phyloP scores from a whole-genome alignment of 1,140 invertebrate genomes.

The Solenopsis invicta region DNA sequence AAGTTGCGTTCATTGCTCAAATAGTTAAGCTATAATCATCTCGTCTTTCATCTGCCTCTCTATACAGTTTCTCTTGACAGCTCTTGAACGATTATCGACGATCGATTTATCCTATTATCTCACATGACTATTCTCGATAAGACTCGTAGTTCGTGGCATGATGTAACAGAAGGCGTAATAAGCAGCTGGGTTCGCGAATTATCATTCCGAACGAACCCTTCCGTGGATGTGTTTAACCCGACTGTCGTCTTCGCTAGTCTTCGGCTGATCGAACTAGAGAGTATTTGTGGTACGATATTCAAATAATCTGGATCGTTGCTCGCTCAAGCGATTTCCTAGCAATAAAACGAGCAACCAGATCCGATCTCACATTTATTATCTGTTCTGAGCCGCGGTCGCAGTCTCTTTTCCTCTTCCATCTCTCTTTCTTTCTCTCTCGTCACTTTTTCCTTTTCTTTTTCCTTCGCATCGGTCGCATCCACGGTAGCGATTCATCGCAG shows the following conservation, averaged over 20 bases:
- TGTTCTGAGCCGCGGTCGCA: not conserved
- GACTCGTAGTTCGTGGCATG: not conserved
- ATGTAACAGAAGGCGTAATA: not conserved
- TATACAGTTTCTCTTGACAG: no score
- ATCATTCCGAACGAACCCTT: not conserved
- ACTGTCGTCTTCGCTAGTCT: conserved; percentile 48
- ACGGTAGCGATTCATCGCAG: conserved; percentile 16
- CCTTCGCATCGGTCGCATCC: not conserved
- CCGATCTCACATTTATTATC: conserved; percentile 80
- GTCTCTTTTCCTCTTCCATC: not conserved
- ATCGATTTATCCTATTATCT: not conserved
- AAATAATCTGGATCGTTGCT: conserved; percentile 77
- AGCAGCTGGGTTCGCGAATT: not conserved
- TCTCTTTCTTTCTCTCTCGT: not conserved
- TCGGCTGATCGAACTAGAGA: conserved; percentile 39
- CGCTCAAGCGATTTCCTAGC: conserved; percentile 68
- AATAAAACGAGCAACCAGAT: conserved; percentile 73
- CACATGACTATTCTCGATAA: not conserved
- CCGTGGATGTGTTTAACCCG: conserved; percentile 30
- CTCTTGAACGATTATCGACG: not conserved
- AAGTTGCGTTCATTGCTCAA: not conserved
- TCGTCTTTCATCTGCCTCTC: not conserved
- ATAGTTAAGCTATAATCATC: conserved; percentile 1
- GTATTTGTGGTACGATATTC: conserved; percentile 71
- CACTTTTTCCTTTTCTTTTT: not conserved